Evolutionary conservation across 2,797 vertebrate genomes (phyloP).

Genomic region (Acipenser transmontanus): DNA sequence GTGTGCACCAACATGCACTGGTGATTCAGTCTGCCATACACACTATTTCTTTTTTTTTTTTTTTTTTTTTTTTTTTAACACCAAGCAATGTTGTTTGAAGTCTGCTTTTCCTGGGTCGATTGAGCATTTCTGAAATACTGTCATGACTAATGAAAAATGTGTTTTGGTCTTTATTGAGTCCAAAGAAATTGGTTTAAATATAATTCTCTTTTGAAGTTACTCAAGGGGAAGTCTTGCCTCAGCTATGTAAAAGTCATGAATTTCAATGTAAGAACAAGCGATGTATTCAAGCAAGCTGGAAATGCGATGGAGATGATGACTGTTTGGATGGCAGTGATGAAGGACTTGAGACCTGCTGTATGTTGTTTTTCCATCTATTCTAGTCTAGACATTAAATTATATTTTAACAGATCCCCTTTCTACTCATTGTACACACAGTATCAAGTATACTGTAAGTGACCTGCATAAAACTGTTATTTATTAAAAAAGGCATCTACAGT

Average conservation of each 20-base stretch:
- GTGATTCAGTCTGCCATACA: too few species aligned
- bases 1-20: too few species aligned
- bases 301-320: constrained; percentile 92
- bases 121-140: not conserved
- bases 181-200: not conserved
- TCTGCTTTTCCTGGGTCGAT: not conserved
- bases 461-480: too few species aligned
- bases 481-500: too few species aligned
- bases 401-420: too few species aligned
- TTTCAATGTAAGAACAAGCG: constrained; percentile 87
- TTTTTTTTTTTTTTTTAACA: too few species aligned
- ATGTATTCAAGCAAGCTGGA: constrained; percentile 88
- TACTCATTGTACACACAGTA: too few species aligned
- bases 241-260: constrained; percentile 77
- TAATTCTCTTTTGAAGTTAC: constrained; percentile 44
- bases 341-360: constrained; percentile 75
- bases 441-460: too few species aligned
- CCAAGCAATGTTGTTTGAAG: not conserved
- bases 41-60: too few species aligned
- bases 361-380: constrained; percentile 37
- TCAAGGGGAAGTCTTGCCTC: constrained; percentile 56
- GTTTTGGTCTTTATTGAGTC: too few species aligned
- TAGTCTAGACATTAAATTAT: too few species aligned
- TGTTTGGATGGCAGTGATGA: constrained; percentile 93
- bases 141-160: not conserved